These are phyloP conservation scores for Trachymyrmex septentrionalis DNA, from an alignment of 1,140 invertebrate species.

Conservation along the genomic window DNA sequence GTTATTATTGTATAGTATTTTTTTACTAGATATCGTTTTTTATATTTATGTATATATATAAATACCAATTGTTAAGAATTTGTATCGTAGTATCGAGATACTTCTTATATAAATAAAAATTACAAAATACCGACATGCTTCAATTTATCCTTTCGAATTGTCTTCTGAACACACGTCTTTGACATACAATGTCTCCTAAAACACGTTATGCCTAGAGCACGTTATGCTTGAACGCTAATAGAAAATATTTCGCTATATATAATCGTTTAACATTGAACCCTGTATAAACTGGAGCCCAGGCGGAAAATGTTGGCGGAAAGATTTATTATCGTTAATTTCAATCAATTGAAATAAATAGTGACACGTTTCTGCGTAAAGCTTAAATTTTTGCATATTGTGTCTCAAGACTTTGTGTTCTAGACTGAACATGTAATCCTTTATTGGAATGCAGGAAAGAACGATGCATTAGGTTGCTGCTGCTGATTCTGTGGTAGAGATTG, in stretches of 20 bases:
- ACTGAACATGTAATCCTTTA: slow-evolving; percentile 78
- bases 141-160: slow-evolving; percentile 40
- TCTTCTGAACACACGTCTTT: slow-evolving; percentile 64
- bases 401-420: slow-evolving; percentile 27
- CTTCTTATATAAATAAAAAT: slow-evolving; percentile 43
- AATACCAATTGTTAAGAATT: slow-evolving; percentile 18
- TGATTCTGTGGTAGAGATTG: slow-evolving; percentile 75
- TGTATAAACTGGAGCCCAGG: slow-evolving; percentile 48
- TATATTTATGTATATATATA: background rate
- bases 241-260: slow-evolving; percentile 47
- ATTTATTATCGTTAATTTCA: slow-evolving; percentile 46
- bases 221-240: background rate
- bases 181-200: slow-evolving; percentile 50
- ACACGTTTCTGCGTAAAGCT: slow-evolving; percentile 25
- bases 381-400: slow-evolving; percentile 51
- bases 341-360: slow-evolving; percentile 60
- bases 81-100: slow-evolving; percentile 13
- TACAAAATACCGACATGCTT: slow-evolving; percentile 46
- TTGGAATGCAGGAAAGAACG: slow-evolving; percentile 86
- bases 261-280: slow-evolving; percentile 55
- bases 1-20: slow-evolving; percentile 56
- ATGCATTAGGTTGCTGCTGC: slow-evolving; percentile 78
- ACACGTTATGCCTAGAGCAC: slow-evolving; percentile 34
- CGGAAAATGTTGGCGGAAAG: slow-evolving; percentile 68
- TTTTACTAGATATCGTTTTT: slow-evolving; percentile 22